Evolutionary conservation across 2,113 vertebrate species (phyloP).

Genomic region (Polypterus bichir): DNA sequence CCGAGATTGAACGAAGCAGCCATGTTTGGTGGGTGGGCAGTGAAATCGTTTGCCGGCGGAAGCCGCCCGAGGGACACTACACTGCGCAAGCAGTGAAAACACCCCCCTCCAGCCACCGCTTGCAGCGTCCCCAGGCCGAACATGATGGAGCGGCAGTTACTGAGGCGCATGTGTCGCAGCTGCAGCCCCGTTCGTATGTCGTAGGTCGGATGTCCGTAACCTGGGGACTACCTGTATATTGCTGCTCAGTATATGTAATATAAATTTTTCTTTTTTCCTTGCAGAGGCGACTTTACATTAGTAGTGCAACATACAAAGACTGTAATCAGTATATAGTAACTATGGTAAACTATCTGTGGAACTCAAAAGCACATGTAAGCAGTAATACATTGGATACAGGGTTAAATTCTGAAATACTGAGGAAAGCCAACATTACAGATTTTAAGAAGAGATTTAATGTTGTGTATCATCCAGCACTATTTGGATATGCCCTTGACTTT

Average conservation of each 20-base stretch:
- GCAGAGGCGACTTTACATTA: conserved; percentile 60
- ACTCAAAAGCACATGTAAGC: conserved; percentile 53
- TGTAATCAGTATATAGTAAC: conserved; percentile 69
- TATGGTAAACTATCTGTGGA: conserved; percentile 84
- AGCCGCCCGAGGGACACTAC: no score
- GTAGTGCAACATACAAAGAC: conserved; percentile 53
- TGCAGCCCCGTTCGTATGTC: no score
- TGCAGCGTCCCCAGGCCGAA: no score
- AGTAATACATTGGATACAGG: conserved; percentile 35
- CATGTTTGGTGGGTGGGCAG: no score
- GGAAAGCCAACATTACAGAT: conserved; percentile 39
- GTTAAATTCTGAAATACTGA: conserved; percentile 49
- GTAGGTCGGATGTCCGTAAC: no score
- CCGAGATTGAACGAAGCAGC: no score
- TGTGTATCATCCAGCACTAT: conserved; percentile 70
- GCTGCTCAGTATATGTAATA: neutral
- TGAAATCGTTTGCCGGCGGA: no score
- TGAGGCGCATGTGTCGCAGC: no score
- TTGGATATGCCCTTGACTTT: conserved; percentile 60
- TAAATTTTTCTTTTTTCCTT: neutral
- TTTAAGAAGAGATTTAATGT: conserved; percentile 58
- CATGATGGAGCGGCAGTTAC: no score
- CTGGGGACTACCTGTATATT: no score
- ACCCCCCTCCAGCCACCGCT: no score
- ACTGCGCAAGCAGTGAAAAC: no score